Base-by-base conservation (phyloP, 2,797 vertebrate species). In the Enteromius trimaculatus region DNA sequence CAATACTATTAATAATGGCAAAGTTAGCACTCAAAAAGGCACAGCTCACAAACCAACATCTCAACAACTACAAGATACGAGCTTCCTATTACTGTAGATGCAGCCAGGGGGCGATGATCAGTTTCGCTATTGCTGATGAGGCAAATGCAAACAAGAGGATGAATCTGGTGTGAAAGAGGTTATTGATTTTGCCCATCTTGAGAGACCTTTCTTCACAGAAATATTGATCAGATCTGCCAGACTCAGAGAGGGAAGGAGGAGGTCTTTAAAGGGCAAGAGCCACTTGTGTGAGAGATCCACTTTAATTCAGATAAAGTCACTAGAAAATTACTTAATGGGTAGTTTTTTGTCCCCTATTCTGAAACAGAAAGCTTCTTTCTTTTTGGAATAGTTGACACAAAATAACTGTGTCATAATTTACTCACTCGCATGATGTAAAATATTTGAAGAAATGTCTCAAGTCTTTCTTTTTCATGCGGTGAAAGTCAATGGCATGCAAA, bases 141-240 rank as follows among this genome's bases (percentile, higher is more conserved):
- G 90, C 90, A 90, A 93, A 92, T 86, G 84, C 86, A 90, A 91
- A 92, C 89, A 86, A 85, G 77, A 91, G 89, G 91, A 93, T 87
- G 87, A 92, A 92, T 93, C 91, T 84, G 90, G 89, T 87, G 86
- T 80, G 84, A 87, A 91, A 89, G 89, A 80, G 49, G 77, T 83
- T 91, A 94, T 94, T 92, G 93, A 94, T 94, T 93, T 90, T 78
- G 42, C 75, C 81, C 87, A 89, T 92, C 83, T 87, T 83, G 86
- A 91, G 88, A 90, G 87, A 86, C 49, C 78, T 85, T 89, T 76
- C 88, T 86, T 89, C 23, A 31, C 84, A 89, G 87, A 85, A 90
- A 89, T 89, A 92, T 92, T 86, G 91, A 92, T 87, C 88, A 86
- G 71, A 79, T 89, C 84, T 80, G 47, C 31, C 29, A 74, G 83